A percentile compares a stretch with the other conserved stretches of the same genome.
phyloP scores from a whole-genome alignment of 2,888 invertebrate species.

The Xestia sexstrigata region DNA sequence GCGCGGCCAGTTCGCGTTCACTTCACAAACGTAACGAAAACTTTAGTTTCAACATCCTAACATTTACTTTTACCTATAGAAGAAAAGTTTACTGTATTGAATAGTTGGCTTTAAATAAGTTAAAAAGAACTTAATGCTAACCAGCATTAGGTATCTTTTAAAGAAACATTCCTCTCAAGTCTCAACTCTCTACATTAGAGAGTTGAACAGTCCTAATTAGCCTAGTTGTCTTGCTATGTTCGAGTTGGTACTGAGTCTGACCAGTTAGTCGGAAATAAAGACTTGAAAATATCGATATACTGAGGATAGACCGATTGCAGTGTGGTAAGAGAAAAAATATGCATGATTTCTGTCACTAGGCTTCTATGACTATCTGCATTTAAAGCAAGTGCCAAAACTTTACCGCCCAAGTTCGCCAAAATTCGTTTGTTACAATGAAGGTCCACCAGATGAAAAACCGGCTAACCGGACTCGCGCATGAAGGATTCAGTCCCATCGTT shows the following conservation, averaged over 20 bases:
- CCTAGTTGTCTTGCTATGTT: slow-evolving; percentile 14
- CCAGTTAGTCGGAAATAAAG: not conserved
- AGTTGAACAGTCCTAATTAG: slow-evolving; percentile 27
- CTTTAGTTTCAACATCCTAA: slow-evolving; percentile 37
- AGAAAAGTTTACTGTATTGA: slow-evolving; percentile 44
- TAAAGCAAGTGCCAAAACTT: not conserved
- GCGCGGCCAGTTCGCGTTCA: slow-evolving; percentile 22
- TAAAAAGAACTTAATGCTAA: slow-evolving; percentile 31
- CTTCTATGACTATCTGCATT: not conserved
- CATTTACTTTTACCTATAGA: slow-evolving; percentile 34
- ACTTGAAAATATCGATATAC: not conserved
- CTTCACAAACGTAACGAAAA: slow-evolving; percentile 41
- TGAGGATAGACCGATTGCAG: not conserved
- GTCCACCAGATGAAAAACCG: not conserved
- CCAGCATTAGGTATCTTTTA: not conserved
- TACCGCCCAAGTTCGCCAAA: not conserved
- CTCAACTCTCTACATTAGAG: too few species aligned
- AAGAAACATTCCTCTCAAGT: too few species aligned
- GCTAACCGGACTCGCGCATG: too few species aligned
- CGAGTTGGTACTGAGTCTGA: not conserved
- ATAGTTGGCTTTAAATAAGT: slow-evolving; percentile 27
- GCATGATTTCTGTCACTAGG: not conserved
- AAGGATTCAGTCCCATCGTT: too few species aligned
- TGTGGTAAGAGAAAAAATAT: not conserved
- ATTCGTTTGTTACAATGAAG: not conserved